These are phyloP conservation scores for Apeira syringaria DNA, from an alignment of 2,888 invertebrate genomes.

Conservation along the genomic window DNA sequence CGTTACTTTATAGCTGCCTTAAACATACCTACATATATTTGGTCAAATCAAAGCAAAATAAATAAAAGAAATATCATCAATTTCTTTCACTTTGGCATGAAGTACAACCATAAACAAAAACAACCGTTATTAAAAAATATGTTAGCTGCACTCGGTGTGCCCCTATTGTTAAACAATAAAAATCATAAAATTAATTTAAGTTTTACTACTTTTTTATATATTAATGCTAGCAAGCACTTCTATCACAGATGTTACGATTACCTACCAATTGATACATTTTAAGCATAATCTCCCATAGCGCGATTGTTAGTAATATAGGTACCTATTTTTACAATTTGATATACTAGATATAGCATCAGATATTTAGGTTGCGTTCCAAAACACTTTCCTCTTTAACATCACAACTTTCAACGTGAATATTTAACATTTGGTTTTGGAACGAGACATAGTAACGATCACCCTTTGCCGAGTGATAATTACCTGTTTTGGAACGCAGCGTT, in stretches of 20 bases:
- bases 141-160: conserved; percentile 1
- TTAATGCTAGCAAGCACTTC: conserved; percentile 36
- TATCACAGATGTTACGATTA: conserved; percentile 45
- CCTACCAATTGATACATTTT: conserved; percentile 6
- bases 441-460: no score
- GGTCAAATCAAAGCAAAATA: background rate
- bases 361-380: no score
- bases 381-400: no score
- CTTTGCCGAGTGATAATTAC: no score
- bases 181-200: background rate
- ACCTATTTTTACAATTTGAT: no score
- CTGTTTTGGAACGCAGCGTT: no score
- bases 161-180: background rate
- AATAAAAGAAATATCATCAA: background rate
- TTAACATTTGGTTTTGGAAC: no score
- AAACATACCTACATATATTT: background rate
- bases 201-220: conserved; percentile 1
- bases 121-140: background rate
- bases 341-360: no score
- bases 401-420: no score
- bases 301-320: no score
- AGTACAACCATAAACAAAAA: conserved; percentile 21
- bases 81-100: conserved; percentile 24
- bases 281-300: background rate
- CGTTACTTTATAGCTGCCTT: conserved; percentile 3